Conservation (phyloP, 2,797 vertebrate species). For the Pempheris klunzingeri region DNA sequence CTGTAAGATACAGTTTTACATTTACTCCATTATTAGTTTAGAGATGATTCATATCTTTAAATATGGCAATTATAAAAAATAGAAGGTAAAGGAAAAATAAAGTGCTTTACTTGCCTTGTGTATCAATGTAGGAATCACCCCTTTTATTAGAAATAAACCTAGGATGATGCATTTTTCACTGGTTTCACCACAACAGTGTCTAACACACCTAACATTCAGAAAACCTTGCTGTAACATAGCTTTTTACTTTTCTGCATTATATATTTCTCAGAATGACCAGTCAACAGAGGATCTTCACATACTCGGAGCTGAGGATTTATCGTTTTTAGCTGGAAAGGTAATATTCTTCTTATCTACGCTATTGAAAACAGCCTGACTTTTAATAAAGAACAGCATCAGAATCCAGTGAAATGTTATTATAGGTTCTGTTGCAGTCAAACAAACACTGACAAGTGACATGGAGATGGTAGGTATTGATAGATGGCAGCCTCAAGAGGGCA, state of each 20-base stretch:
- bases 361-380: background rate
- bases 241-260: constrained; percentile 16
- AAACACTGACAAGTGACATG: background rate
- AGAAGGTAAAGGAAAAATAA: background rate
- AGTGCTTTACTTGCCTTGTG: background rate
- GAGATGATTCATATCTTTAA: background rate
- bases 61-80: background rate
- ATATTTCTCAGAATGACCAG: constrained; percentile 89
- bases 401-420: background rate
- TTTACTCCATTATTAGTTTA: background rate
- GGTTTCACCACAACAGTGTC: background rate
- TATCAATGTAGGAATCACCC: background rate
- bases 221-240: background rate
- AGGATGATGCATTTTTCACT: background rate
- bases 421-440: background rate
- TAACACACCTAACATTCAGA: background rate
- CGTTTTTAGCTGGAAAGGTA: constrained; percentile 92
- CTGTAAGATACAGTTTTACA: background rate
- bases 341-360: constrained; percentile 6
- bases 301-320: constrained; percentile 91
- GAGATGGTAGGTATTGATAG: constrained; percentile 23
- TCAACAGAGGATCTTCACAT: constrained; percentile 92
- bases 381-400: background rate
- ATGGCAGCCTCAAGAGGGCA: constrained; percentile 73
- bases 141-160: background rate